Base-by-base conservation (phyloP, 2,888 invertebrate species). In the Pachydiplax longipennis region DNA sequence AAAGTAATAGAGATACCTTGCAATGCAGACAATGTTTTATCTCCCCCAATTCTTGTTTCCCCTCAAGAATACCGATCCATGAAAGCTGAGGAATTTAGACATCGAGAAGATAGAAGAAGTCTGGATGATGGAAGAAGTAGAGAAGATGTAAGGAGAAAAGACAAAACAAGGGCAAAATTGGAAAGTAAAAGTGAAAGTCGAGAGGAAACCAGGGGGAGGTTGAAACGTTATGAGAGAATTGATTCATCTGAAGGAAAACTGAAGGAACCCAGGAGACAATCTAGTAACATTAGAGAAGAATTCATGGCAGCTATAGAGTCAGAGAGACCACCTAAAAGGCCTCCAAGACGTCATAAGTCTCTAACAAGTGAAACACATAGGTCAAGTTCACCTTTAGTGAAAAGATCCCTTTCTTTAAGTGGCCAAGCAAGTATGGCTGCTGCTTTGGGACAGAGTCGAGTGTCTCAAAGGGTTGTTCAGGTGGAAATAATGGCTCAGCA, bases 341-440 rank as follows among this genome's bases (percentile, higher is more conserved):
- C 53, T 61, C 87, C 87, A 22, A 61, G 87, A 58, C 87, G 87
- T 22, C 87, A 87, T 22, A 87, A 87, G 58, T 87, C 87, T 13
- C 87, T 87, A 2, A 87, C 87, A 10, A 87, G 87, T 87, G 87
- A 87, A 37, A 37, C 87, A 40, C 35, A 87, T 61, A 58, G 87
- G 31, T 61, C 87, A 37, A 87, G 87, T 61, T 87, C 87, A n/a
- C 87, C 87, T 61, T 65, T 87, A 61, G 87, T 87, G 37, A 87
- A 87, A 61, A 87, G 87, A 37, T 87, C 87, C 58, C 40, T 87
- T 18, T 87, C 87, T 65, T 61, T 87, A 22, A 87, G 87, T 61
- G 87, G 87, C n/a, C 87, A 87, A n/a, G 87, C 87, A 40, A 87
- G 87, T n/a, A 87, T 87, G 87, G 87, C 87, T n/a, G 87, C 87